These are phyloP conservation scores for Tapirus indicus DNA, from an alignment of 2,797 vertebrate species.

Conservation along the genomic window DNA sequence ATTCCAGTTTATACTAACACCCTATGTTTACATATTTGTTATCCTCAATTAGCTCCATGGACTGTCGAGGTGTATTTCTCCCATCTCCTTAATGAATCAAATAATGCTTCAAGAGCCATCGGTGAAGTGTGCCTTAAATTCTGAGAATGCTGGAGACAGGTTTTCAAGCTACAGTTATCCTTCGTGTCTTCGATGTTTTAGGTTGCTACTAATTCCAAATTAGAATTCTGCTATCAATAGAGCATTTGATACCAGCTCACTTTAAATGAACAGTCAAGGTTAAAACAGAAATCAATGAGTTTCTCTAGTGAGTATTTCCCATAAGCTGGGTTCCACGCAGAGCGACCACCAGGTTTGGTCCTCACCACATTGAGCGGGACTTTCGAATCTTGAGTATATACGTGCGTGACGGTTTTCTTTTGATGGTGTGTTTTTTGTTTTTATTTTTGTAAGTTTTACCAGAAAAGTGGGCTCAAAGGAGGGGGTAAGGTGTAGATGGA, in stretches of 20 bases:
- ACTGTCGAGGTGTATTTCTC: neutral
- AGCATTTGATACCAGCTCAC: neutral
- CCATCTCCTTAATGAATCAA: neutral
- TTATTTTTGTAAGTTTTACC: neutral
- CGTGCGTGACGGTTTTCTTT: accelerated
- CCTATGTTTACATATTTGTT: neutral
- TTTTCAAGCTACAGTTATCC: neutral
- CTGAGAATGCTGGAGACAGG: neutral
- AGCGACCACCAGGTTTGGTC: neutral
- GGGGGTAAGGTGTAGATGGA: neutral
- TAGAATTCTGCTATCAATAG: slow-evolving; percentile 36
- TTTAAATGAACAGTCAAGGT: slow-evolving; percentile 61
- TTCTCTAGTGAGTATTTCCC: neutral
- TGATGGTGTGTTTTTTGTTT: neutral
- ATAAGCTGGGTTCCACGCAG: neutral
- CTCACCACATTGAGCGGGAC: neutral
- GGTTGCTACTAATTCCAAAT: slow-evolving; percentile 4
- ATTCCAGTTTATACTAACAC: neutral
- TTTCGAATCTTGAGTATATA: accelerated
- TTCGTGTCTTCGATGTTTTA: neutral
- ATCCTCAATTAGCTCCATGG: neutral
- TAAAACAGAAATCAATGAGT: neutral
- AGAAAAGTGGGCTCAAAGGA: neutral
- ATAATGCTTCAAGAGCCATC: neutral
- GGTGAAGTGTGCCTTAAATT: neutral